Evolutionary conservation across 2,797 vertebrate genomes (phyloP), one percentile per base, ranked within the genome.

Genomic region (Ctenosaura bakeri): DNA sequence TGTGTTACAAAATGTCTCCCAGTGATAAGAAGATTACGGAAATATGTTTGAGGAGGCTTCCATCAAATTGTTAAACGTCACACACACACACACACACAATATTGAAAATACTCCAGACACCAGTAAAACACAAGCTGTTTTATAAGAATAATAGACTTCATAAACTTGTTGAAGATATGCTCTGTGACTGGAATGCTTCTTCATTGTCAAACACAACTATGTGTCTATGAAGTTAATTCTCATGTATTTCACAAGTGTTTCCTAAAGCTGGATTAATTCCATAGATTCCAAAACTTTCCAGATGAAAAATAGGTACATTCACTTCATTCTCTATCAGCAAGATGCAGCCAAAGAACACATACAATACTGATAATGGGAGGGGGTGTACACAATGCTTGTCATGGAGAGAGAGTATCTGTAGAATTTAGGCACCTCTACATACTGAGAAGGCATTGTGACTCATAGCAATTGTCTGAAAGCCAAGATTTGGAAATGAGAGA

Each of bases 31-130:
- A 4, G 24, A 56, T 42, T 85, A 7, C 32, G 50, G 24, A 71
- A 74, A 54, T 73, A 52, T 3, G 69, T 74, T 71, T 74, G 32
- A 85, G 84, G 66, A 52, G 38, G 46, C 52, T 85, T 50, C 4
- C 42, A n/a, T 71, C 83, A 71, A n/a, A 16, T 18, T 89, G 50
- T 22, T 54, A 87, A 1, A 2, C 71, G 32, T 52, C 0, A 73
- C 4, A 89, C 3, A 14, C 74, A 20, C 32, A 85, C 16, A 62
- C 20, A 91, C 38, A 50, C 10, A 32, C 14, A 46, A 64, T 6
- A 59, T 32, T 89, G 88, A 94, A 26, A 56, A 3, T 73, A 69
- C 35, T 82, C 5, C 18, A 81, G 59, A 52, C 14, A n/a, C 42
- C 50, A 82, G 62, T 59, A 83, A 89, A 64, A 32, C 42, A 73